phyloP scores from a whole-genome alignment of 1,140 invertebrate genomes.

The Tetramorium alpestre region DNA sequence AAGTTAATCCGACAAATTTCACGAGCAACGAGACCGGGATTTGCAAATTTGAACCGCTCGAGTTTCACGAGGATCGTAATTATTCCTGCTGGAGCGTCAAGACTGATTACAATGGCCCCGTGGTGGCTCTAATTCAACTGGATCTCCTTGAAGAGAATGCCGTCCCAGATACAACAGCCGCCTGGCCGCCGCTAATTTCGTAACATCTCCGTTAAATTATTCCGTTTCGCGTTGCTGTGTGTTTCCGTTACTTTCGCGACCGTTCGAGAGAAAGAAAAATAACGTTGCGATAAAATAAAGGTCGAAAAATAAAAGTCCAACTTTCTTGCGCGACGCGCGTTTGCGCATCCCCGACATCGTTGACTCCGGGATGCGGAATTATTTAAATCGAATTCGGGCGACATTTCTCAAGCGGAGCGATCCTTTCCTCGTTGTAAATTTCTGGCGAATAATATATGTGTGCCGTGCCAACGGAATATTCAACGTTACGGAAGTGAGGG shows the following conservation, averaged over 20 bases:
- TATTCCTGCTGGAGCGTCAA: constrained; percentile 51
- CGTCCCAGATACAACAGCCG: not conserved
- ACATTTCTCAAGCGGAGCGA: constrained; percentile 29
- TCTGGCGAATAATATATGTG: constrained; percentile 47
- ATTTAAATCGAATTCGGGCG: constrained; percentile 43
- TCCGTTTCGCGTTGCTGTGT: not conserved
- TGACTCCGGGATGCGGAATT: constrained; percentile 33
- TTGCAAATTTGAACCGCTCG: constrained; percentile 55
- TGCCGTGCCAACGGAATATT: constrained; percentile 50
- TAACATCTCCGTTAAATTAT: constrained; percentile 29
- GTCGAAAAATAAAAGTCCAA: not conserved
- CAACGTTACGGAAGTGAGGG: constrained; percentile 21
- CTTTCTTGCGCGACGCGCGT: not conserved
- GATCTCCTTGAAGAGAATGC: constrained; percentile 48
- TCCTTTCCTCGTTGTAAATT: constrained; percentile 50
- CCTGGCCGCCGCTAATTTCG: constrained; percentile 26
- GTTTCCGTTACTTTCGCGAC: not conserved
- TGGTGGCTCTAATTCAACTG: constrained; percentile 49
- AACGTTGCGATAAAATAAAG: not conserved
- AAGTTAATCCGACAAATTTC: constrained; percentile 63
- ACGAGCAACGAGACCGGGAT: constrained; percentile 53
- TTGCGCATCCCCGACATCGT: not conserved
- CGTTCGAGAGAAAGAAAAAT: not conserved
- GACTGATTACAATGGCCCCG: constrained; percentile 58
- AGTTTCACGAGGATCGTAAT: constrained; percentile 44